Evolutionary conservation across 2,113 vertebrate species (phyloP), one percentile per base, ranked within the genome.

Genomic region (Sitta europaea): DNA sequence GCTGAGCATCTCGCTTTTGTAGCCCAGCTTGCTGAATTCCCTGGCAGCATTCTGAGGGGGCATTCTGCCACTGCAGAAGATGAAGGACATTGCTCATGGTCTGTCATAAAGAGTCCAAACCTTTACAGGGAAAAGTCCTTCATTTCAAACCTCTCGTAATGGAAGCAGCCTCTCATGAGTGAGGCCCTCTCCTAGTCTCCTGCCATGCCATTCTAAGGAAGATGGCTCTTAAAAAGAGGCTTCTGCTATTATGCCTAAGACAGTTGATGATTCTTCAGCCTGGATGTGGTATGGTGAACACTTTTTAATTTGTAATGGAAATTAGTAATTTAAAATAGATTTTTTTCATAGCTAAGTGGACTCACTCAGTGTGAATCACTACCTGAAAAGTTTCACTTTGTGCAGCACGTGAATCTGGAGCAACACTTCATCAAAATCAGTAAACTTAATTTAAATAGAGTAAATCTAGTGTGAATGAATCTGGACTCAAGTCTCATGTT

Each of bases 221-320:
- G 33, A 33, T 40, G 71, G 24, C 28, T 90, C 63, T 48, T 73
- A 23, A 70, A 78, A 95, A 73, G 14, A 31, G 16, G 10, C 29
- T 84, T 79, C 63, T 92, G 18, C 40, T 68, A 42, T 65, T 50
- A 57, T 81, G 40, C 14, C 53, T 21, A 71, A 83, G 85, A 40
- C 20, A 79, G 45, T 9, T 63, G 76, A 86, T 80, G 57, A 85
- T 76, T 95, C 91, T 95, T 57, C 43, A 85, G 9, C 33, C 72
- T 90, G 63, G 66, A 61, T 93, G 42, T 29, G 67, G 54, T 94
- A 78, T 8, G 2, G 63, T 38, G 31, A 89, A 51, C 71, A 83
- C 73, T 79, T 91, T 90, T 79, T 79, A 86, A 82, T 89, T 97
- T 94, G 84, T 89, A 28, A 48, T 57, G 88, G 42, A 92, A 88